Percentiles rank a stretch among this genome's conserved stretches.
phyloP scores from a whole-genome alignment of 2,888 invertebrate species.

The Athripsodes cinereus region DNA sequence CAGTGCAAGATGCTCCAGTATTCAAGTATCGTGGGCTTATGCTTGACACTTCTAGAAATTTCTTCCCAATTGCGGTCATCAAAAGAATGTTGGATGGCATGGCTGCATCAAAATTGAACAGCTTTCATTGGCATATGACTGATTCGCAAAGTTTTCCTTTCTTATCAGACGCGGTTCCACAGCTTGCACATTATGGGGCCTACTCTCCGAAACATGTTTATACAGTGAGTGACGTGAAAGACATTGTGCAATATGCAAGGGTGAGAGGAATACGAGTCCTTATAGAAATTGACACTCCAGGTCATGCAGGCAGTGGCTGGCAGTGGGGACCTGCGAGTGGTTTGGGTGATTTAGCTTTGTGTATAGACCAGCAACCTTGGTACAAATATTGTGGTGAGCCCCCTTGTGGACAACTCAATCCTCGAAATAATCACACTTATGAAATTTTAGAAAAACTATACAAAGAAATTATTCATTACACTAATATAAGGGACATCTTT shows the following conservation, averaged over 20 bases:
- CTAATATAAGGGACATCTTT: slow-evolving; percentile 70
- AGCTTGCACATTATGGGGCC: slow-evolving; percentile 78
- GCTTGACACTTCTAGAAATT: slow-evolving; percentile 89
- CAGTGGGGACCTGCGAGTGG: slow-evolving; percentile 73
- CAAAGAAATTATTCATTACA: slow-evolving; percentile 65
- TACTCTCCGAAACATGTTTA: slow-evolving; percentile 76
- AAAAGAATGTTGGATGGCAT: slow-evolving; percentile 78
- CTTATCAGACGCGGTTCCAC: slow-evolving; percentile 66
- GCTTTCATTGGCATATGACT: slow-evolving; percentile 88
- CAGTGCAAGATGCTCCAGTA: slow-evolving; percentile 70
- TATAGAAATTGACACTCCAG: slow-evolving; percentile 87
- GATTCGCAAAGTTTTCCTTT: slow-evolving; percentile 93
- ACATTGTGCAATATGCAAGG: slow-evolving; percentile 69
- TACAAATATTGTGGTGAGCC: slow-evolving; percentile 76
- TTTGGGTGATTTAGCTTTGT: slow-evolving; percentile 71
- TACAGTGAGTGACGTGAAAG: slow-evolving; percentile 61
- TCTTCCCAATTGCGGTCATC: slow-evolving; percentile 66
- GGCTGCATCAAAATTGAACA: slow-evolving; percentile 85
- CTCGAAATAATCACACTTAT: slow-evolving; percentile 72
- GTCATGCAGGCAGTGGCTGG: slow-evolving; percentile 85
- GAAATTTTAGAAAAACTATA: slow-evolving; percentile 67
- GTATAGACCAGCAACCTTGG: slow-evolving; percentile 78
- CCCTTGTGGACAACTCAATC: slow-evolving; percentile 81
- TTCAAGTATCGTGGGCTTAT: slow-evolving; percentile 77
- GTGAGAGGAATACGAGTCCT: slow-evolving; percentile 81